Conservation (phyloP, 2,113 vertebrate species). For the Ceyx margarethae region DNA sequence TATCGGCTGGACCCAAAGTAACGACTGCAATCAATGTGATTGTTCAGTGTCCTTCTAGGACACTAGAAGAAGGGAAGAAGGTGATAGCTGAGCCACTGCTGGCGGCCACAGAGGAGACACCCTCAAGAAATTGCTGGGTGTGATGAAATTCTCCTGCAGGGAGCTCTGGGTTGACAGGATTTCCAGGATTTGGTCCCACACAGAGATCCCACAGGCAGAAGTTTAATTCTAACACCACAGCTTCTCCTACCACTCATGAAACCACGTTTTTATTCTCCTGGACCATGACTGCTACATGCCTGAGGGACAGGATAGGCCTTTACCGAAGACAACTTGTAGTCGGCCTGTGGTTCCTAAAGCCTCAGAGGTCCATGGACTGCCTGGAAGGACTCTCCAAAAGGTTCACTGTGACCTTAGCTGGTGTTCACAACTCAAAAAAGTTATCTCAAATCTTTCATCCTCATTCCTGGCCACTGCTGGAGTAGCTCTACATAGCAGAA, state of each 20-base stretch:
- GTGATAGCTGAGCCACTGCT: not conserved
- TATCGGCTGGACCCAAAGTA: no score
- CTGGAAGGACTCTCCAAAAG: not conserved
- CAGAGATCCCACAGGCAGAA: not conserved
- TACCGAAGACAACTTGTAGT: not conserved
- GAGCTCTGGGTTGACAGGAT: not conserved
- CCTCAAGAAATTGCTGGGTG: not conserved
- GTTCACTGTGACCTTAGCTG: not conserved
- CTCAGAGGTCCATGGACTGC: not conserved
- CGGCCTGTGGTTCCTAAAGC: not conserved
- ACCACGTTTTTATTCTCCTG: not conserved
- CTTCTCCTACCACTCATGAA: not conserved
- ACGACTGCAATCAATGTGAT: no score
- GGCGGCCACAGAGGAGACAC: not conserved
- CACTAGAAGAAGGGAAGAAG: not conserved
- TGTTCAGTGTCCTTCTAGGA: no score
- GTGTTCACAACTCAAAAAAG: not conserved
- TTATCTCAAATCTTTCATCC: not conserved
- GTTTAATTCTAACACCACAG: not conserved
- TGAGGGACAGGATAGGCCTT: not conserved
- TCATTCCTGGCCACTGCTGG: not conserved
- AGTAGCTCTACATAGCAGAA: not conserved
- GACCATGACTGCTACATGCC: rapidly evolving
- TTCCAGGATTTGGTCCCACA: not conserved
- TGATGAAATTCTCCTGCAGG: not conserved